Base-by-base conservation (phyloP, 2,888 invertebrate genomes). In the Apamea anceps region DNA sequence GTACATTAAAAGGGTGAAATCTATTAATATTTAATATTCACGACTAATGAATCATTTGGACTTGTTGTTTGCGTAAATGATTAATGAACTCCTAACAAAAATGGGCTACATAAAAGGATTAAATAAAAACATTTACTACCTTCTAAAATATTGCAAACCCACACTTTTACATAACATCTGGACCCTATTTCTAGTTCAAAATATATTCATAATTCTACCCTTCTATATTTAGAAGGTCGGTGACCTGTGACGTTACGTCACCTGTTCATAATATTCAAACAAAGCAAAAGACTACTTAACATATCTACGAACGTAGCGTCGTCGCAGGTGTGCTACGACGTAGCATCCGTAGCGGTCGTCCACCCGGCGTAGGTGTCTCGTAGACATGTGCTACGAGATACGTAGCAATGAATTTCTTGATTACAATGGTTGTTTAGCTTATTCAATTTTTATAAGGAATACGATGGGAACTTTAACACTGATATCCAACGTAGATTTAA, bases 271-370 rank as follows among this genome's bases (percentile, higher is more conserved):
- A 71, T 75, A 82, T 85, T 83, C 74, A 87, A 82, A 87, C 80
- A 73, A 80, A 84, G 66, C 70, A 45, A 81, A 32, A 75, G 66
- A 65, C 75, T 85, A 63, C 63, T 84, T 86, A 86, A 79, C 86
- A 84, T 87, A 78, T 73, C 74, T 87, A 79, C 77, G 63, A 77
- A 67, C 78, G 81, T 79, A 81, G 85, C 66, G 21, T 68, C 81
- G 88, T 87, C 87, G 82, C 84, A 80, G 71, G 42, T 84, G 79
- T 77, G 83, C 86, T 89, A 89, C 88, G 74, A 7, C 82, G 88
- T 85, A 87, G 74, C 65, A 13, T 8, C 25, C 28, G 81, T 81
- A 79, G 87, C 77, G 63, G 80, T 67, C 74, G 79, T 70, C 73
- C 73, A 82, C 81, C 72, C 74, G 65, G 15, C 80, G 78, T 84